Evolutionary conservation across 2,113 vertebrate genomes (phyloP), one percentile per base, ranked within the genome.

Genomic region (Spilogale gracilis): DNA sequence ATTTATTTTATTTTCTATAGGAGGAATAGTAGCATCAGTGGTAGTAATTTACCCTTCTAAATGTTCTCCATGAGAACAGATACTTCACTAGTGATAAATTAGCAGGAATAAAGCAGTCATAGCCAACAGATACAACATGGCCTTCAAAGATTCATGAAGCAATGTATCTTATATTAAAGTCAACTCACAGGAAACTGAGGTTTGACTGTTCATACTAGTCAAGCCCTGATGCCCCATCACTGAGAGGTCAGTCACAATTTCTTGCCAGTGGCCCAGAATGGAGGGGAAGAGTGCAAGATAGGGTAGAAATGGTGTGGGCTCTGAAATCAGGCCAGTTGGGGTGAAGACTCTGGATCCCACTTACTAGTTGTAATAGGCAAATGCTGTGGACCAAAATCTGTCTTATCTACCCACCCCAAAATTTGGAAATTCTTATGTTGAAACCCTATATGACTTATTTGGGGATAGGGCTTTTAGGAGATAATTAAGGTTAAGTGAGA

Each of bases 341-440:
- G 65, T 91, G 20, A 54, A 73, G 43, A 63, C 13, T 6, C n/a
- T 91, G 17, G 21, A 38, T 45, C 4, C 52, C 32, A 30, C 27
- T 89, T 86, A 76, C 2, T 63, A 25, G 5, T 71, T 90, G 25
- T 92, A 52, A 45, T 16, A 85, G 23, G 21, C n/a, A 95, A 58
- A 12, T 94, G 14, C 38, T 69, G 9, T 20, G 11, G 45, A 61
- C 23, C 71, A 60, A 82, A 32, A 14, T 82, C 45, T 85, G 9
- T 23, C 4, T 6, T 7, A 0, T 3, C n/a, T 30, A 11, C 4
- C 2, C 21, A 2, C 18, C 48, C 20, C 84, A 38, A 60, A 8
- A 43, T 43, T 63, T 11, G 18, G 11, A 63, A 14, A 61, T 79
- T 83, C 38, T 9, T 87, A 14, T 89, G 9, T 27, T 84, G 38